Base-by-base conservation (phyloP, 2,113 vertebrate species). In the Cynopterus brachyotis region DNA sequence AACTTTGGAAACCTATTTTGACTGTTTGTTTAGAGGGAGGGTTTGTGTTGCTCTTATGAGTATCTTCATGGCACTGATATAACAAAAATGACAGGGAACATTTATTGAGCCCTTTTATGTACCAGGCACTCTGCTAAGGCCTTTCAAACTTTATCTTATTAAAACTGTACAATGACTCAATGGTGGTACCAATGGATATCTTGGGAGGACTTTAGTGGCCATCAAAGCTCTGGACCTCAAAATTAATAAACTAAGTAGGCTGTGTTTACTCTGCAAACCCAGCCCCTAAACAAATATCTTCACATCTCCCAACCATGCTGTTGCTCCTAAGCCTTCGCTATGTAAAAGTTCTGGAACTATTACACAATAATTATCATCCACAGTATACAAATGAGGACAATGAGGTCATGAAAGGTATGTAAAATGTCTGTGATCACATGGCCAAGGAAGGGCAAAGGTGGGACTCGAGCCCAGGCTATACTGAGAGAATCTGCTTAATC, bases 221-320 rank as follows among this genome's bases (percentile, higher is more conserved):
- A 67, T 50, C 75, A 87, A 82, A 87, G 82, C 75, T 91, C 88
- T 35, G 24, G 75, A 76, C 50, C 82, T 96, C 69, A 87, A 75
- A 94, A 91, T 91, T 82, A 91, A 91, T 76, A 45, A 66, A 57
- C 64, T 87, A 88, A 76, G 35, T 67, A 81, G 42, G 76, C 9
- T 20, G 9, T 42, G 79, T 16, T 81, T 62, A 17, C 57, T 40
- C 55, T 42, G 30, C 67, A 94, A 73, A 62, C 57, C 19, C 9
- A 5, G n/a, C 75, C 75, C 57, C 76, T 90, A 59, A 94, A 28
- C 37, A 72, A 9, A 28, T 66, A 42, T 53, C 88, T 53, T 91
- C 88, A 69, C 59, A 81, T 96, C 82, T 91, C 91, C 50, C 82
- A 96, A 55, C 37, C 47, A n/a, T 40, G 59, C 6, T n/a, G 47